Evolutionary conservation across 1,140 invertebrate genomes (phyloP).

Genomic region (Saccostrea glomerata): DNA sequence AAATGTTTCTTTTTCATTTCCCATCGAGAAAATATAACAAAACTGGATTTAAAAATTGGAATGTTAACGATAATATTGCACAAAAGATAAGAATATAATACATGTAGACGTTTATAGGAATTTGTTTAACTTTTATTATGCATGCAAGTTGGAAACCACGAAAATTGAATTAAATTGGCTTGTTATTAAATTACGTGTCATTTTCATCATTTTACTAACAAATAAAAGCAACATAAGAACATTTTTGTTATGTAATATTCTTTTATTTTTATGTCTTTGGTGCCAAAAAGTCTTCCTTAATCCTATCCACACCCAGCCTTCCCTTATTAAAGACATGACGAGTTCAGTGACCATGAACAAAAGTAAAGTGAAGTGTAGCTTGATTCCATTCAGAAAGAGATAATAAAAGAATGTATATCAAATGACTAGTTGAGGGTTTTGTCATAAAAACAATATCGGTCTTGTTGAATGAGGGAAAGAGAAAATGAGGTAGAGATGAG

Average conservation of each 20-base stretch:
- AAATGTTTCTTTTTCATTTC: too few relatives aligned
- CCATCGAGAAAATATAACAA: too few relatives aligned
- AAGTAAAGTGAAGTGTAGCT: neutral
- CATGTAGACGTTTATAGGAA: too few relatives aligned
- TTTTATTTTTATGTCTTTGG: neutral
- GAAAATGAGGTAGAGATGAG: neutral
- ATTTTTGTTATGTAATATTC: neutral
- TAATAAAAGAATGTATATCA: neutral
- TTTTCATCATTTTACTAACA: too few relatives aligned
- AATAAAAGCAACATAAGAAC: too few relatives aligned
- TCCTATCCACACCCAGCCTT: neutral
- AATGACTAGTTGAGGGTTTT: neutral
- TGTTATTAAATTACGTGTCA: too few relatives aligned
- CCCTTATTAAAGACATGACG: neutral
- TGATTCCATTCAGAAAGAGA: neutral
- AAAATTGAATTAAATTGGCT: too few relatives aligned
- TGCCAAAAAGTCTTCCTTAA: neutral
- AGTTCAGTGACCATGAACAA: neutral
- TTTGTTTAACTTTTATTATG: too few relatives aligned
- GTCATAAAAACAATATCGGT: neutral
- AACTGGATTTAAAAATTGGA: too few relatives aligned
- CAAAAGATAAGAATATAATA: too few relatives aligned
- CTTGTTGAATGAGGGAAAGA: neutral
- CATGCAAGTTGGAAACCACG: too few relatives aligned
- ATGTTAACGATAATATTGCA: too few relatives aligned